Conservation (phyloP, 2,113 vertebrate species). For the Pagrus major region DNA sequence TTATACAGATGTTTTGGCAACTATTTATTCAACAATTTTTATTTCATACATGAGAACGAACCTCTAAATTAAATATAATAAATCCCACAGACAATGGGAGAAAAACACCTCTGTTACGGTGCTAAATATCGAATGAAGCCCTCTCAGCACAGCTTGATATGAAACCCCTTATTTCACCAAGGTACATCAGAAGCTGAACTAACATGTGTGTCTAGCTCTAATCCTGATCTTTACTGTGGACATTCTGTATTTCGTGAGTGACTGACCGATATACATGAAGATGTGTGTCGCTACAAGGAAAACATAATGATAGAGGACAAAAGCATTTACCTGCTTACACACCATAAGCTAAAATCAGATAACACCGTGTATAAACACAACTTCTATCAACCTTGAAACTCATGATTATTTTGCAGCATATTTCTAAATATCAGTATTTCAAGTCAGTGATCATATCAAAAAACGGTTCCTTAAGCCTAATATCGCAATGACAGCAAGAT, state of each 20-base stretch:
- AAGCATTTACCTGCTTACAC: constrained; percentile 49
- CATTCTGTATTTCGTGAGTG: constrained; percentile 43
- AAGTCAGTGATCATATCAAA: constrained; percentile 52
- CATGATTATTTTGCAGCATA: constrained; percentile 66
- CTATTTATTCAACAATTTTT: constrained; percentile 83
- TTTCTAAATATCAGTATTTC: constrained; percentile 64
- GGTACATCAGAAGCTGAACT: constrained; percentile 66
- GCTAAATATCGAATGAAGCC: constrained; percentile 63
- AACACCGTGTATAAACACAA: constrained; percentile 47
- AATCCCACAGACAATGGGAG: constrained; percentile 72
- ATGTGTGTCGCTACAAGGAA: constrained; percentile 48
- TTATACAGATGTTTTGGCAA: constrained; percentile 72
- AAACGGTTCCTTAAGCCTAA: constrained; percentile 19
- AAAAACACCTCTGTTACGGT: constrained; percentile 61
- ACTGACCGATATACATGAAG: constrained; percentile 49
- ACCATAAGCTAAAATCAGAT: constrained; percentile 40
- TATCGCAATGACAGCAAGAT: constrained; percentile 61
- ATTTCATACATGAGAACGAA: constrained; percentile 82
- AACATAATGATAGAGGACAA: constrained; percentile 46
- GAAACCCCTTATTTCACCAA: constrained; percentile 64
- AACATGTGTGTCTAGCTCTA: constrained; percentile 51
- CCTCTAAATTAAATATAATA: constrained; percentile 79
- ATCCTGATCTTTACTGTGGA: constrained; percentile 57
- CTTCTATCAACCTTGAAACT: constrained; percentile 24
- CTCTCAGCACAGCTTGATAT: constrained; percentile 65